Evolutionary conservation across 2,888 invertebrate genomes (phyloP).

Genomic region (Caenorhabditis uteleia): DNA sequence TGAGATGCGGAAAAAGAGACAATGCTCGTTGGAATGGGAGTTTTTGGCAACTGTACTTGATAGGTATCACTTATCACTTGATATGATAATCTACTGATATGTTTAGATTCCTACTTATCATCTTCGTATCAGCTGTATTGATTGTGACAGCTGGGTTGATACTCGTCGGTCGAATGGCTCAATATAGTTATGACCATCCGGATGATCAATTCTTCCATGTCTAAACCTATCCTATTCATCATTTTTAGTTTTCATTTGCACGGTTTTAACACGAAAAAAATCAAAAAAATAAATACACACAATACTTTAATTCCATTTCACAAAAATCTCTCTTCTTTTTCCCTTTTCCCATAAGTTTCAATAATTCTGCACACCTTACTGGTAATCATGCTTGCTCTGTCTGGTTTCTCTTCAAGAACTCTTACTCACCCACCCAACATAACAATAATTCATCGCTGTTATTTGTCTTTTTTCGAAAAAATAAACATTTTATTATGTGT

Average conservation of each 20-base stretch:
- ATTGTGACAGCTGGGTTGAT: slow-evolving; percentile 64
- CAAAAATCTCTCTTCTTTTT: too few relatives aligned
- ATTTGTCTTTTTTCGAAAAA: too few relatives aligned
- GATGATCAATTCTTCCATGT: slow-evolving; percentile 33
- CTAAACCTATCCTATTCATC: background rate
- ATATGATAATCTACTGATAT: background rate
- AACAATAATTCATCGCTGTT: too few relatives aligned
- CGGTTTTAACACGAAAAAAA: background rate
- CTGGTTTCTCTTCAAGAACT: too few relatives aligned
- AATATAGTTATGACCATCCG: slow-evolving; percentile 54
- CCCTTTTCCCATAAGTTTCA: too few relatives aligned
- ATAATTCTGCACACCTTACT: background rate
- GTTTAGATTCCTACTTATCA: slow-evolving; percentile 60
- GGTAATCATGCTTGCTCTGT: too few relatives aligned
- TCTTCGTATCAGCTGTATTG: slow-evolving; percentile 56
- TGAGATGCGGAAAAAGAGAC: slow-evolving; percentile 49
- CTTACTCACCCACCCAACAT: too few relatives aligned
- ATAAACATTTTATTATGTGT: too few relatives aligned
- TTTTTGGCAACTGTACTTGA: slow-evolving; percentile 67
- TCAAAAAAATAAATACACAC: background rate
- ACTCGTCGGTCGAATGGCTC: slow-evolving; percentile 61
- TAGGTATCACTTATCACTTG: slow-evolving; percentile 21
- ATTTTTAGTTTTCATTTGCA: background rate
- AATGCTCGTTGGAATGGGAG: slow-evolving; percentile 68
- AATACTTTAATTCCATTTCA: too few relatives aligned